Percentiles rank a stretch among this genome's conserved stretches.
Conservation (phyloP, 2,888 invertebrate species). For the Nowickia ferox region DNA sequence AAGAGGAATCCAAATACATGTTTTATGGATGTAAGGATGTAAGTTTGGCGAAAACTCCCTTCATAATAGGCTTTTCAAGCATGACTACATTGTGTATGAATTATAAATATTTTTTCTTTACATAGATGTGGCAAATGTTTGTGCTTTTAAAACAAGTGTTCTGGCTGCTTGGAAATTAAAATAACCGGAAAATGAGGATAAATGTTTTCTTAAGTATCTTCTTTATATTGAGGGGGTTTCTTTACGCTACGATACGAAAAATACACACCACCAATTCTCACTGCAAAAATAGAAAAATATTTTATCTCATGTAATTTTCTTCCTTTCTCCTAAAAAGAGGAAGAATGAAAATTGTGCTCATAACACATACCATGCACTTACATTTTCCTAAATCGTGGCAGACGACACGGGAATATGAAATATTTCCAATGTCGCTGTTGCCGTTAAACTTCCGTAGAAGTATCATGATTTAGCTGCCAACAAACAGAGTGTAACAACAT, state of each 20-base stretch:
- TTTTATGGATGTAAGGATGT: too few relatives aligned
- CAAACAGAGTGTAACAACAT: not conserved
- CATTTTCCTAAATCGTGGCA: slow-evolving; percentile 46
- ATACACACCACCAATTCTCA: slow-evolving; percentile 14
- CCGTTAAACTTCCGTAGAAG: slow-evolving; percentile 49
- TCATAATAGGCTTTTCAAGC: too few relatives aligned
- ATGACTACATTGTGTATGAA: too few relatives aligned
- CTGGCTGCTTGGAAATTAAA: slow-evolving; percentile 50
- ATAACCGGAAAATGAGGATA: slow-evolving; percentile 69
- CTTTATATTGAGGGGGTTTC: not conserved
- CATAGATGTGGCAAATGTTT: not conserved
- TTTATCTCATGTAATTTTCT: slow-evolving; percentile 42
- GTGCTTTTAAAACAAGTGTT: slow-evolving; percentile 24
- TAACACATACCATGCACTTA: not conserved
- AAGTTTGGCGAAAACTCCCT: too few relatives aligned
- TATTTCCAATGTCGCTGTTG: slow-evolving; percentile 57
- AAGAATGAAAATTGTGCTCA: not conserved
- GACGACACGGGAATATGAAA: slow-evolving; percentile 70
- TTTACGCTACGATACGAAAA: not conserved
- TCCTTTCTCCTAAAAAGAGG: not conserved
- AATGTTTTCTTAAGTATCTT: slow-evolving; percentile 66
- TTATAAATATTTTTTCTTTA: not conserved
- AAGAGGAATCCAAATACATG: too few relatives aligned
- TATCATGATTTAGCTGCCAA: slow-evolving; percentile 29
- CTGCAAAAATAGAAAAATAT: slow-evolving; percentile 18